phyloP scores from a whole-genome alignment of 2,888 invertebrate species.

The Colostygia pectinataria region DNA sequence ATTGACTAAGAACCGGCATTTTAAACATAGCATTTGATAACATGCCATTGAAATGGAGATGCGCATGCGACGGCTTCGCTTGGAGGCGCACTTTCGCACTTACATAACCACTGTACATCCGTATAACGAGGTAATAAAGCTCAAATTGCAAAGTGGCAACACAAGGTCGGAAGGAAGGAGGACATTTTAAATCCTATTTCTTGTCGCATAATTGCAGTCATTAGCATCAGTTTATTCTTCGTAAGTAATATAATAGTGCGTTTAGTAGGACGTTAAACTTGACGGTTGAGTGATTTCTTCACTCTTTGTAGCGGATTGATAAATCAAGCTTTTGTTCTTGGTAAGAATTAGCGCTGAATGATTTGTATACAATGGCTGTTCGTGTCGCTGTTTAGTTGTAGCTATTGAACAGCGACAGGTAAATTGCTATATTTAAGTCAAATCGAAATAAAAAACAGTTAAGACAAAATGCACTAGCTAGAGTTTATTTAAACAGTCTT shows the following conservation, averaged over 20 bases:
- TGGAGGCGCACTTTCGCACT: constrained; percentile 64
- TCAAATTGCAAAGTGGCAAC: constrained; percentile 31
- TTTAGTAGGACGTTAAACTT: constrained; percentile 25
- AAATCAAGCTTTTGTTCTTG: constrained; percentile 11
- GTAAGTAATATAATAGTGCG: constrained; percentile 26
- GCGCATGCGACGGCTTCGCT: constrained; percentile 48
- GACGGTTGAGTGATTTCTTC: constrained; percentile 32
- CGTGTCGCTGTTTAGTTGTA: background rate
- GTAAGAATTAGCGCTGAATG: background rate
- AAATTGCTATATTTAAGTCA: no score
- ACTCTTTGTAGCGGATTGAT: constrained; percentile 20
- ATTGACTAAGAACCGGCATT: constrained; percentile 25
- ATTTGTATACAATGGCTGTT: constrained; percentile 1
- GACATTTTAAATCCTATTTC: constrained; percentile 41
- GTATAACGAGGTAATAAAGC: constrained; percentile 23
- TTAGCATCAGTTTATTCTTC: constrained; percentile 37
- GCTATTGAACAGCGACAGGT: no score
- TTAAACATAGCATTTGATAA: constrained; percentile 32
- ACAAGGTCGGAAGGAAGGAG: constrained; percentile 55
- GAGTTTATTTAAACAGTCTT: no score
- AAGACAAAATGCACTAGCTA: no score
- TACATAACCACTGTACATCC: constrained; percentile 28
- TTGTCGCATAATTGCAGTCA: constrained; percentile 40
- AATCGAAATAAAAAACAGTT: no score
- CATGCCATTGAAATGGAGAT: constrained; percentile 54